Evolutionary conservation across 2,113 vertebrate species (phyloP).

Genomic region (Carollia perspicillata): DNA sequence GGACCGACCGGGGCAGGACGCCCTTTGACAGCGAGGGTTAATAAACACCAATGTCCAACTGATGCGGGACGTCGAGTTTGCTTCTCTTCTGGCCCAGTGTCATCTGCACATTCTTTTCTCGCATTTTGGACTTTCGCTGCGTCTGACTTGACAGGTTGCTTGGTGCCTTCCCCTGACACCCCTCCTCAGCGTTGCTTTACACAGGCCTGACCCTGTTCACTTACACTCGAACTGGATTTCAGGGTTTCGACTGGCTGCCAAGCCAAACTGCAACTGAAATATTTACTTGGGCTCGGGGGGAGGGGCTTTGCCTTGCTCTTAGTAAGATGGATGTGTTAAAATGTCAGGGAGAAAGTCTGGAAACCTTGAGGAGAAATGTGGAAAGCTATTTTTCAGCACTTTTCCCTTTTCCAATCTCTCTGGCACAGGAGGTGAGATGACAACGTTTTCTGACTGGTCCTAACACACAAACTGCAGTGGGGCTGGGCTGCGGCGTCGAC

Average conservation of each 20-base stretch:
- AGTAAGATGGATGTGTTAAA: constrained; percentile 39
- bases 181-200: neutral
- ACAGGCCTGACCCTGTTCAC: constrained; percentile 6
- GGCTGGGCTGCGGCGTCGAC: constrained; percentile 71
- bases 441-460: constrained; percentile 61
- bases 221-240: constrained; percentile 59
- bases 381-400: neutral
- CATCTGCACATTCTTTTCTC: neutral
- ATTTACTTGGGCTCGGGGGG: constrained; percentile 29
- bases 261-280: constrained; percentile 57
- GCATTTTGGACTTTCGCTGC: neutral
- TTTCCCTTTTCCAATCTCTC: constrained; percentile 32
- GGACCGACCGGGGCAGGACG: neutral
- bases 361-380: constrained; percentile 27
- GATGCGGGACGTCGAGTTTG: constrained; percentile 7
- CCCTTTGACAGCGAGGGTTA: constrained; percentile 20
- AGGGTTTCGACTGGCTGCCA: constrained; percentile 42
- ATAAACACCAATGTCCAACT: constrained; percentile 55
- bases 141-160: neutral
- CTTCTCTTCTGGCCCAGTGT: neutral
- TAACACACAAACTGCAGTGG: constrained; percentile 61
- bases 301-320: neutral
- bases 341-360: neutral
- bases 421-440: constrained; percentile 69
- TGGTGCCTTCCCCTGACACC: neutral